Conservation (phyloP, 2,888 invertebrate species). For the Trachelus troglodyta region DNA sequence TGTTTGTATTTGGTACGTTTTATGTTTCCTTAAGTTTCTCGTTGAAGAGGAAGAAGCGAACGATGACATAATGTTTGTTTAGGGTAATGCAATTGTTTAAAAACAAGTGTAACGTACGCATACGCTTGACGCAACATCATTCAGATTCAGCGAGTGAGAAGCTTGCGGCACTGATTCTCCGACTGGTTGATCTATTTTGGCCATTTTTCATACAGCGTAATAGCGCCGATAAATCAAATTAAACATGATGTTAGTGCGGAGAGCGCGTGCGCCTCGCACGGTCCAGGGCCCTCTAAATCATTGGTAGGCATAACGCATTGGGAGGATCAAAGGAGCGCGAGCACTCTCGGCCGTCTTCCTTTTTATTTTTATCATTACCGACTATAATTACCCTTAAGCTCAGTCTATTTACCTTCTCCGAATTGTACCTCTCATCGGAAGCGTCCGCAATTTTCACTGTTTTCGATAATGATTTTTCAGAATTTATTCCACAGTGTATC, state of each 20-base stretch:
- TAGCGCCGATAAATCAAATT: constrained; percentile 59
- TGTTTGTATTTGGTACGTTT: neutral
- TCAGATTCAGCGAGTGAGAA: neutral
- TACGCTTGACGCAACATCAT: neutral
- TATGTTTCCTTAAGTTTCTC: neutral
- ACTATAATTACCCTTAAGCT: constrained; percentile 58
- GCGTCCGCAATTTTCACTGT: constrained; percentile 25
- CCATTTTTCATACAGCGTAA: constrained; percentile 56
- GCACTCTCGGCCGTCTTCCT: neutral
- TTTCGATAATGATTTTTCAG: neutral
- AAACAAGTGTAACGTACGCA: neutral
- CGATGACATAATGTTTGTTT: neutral
- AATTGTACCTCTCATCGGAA: constrained; percentile 55
- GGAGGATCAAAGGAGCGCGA: constrained; percentile 59
- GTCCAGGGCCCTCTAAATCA: constrained; percentile 54
- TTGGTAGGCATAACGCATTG: constrained; percentile 54
- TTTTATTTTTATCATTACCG: constrained; percentile 25
- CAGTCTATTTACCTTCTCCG: constrained; percentile 57
- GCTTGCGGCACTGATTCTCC: constrained; percentile 4
- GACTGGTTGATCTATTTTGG: constrained; percentile 51
- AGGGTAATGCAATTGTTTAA: neutral
- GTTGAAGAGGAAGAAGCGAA: neutral
- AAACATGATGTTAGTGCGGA: constrained; percentile 53
- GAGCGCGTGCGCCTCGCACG: constrained; percentile 17
- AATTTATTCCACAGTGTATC: neutral